These are phyloP conservation scores for Anoplophora glabripennis DNA, from an alignment of 1,140 invertebrate species.

Conservation along the genomic window DNA sequence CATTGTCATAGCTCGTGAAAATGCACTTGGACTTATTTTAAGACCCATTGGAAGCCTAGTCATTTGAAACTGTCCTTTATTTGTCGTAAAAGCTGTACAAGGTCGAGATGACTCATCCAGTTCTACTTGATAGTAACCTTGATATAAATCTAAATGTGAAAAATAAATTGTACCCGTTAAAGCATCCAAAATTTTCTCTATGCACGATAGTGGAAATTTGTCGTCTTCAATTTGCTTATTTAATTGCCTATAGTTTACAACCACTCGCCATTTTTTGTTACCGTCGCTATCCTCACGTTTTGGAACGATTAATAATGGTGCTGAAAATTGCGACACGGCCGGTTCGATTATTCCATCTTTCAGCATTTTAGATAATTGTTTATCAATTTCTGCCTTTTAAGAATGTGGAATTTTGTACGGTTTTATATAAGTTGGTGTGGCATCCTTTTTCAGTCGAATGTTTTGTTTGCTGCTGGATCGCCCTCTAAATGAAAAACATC, in stretches of 20 bases:
- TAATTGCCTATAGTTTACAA: conserved; percentile 27
- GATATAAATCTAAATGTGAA: conserved; percentile 30
- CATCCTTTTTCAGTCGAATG: no score
- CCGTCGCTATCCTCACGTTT: conserved; percentile 29
- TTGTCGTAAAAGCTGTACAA: conserved; percentile 40
- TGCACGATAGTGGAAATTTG: conserved; percentile 34
- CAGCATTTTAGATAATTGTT: no score
- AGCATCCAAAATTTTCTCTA: conserved; percentile 32
- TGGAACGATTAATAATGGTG: conserved; percentile 32
- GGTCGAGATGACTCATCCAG: conserved; percentile 38
- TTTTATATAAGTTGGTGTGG: no score
- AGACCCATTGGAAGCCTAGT: conserved; percentile 30
- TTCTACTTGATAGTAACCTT: conserved; percentile 51
- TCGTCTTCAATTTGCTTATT: conserved; percentile 33
- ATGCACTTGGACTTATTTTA: conserved; percentile 32
- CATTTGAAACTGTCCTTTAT: conserved; percentile 34
- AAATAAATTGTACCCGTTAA: conserved; percentile 28
- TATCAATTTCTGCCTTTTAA: no score
- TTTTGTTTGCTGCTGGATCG: no score
- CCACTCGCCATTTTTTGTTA: conserved; percentile 30
- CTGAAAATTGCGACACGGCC: no score
- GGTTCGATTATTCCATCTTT: no score
- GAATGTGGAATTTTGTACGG: no score
- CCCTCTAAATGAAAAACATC: no score
- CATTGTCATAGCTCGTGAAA: conserved; percentile 32